A percentile compares a stretch with the other conserved stretches of the same genome.
Conservation (phyloP, 1,140 invertebrate species). For the Stegodyphus mimosarum region DNA sequence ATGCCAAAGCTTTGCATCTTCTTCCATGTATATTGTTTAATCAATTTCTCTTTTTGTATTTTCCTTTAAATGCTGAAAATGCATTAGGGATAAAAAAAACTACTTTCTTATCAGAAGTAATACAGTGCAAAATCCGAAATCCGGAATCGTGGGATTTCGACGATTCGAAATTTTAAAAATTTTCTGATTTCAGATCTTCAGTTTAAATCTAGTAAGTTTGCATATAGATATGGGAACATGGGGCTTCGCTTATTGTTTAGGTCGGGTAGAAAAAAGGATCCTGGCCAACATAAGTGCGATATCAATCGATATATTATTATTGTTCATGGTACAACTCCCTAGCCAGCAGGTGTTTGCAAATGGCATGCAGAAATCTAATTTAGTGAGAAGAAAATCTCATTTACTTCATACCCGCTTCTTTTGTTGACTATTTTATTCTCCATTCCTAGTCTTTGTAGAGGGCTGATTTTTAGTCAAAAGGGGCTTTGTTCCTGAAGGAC, state of each 20-base stretch:
- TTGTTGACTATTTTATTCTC: too few relatives aligned
- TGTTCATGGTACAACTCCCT: too few relatives aligned
- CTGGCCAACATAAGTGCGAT: not conserved
- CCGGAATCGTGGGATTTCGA: too few relatives aligned
- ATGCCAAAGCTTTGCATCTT: not conserved
- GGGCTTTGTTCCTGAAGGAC: too few relatives aligned
- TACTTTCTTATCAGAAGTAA: not conserved
- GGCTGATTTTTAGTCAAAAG: too few relatives aligned
- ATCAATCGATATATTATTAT: not conserved
- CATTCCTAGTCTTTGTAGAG: too few relatives aligned
- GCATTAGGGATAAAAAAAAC: not conserved
- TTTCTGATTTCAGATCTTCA: not conserved
- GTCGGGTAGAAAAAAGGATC: not conserved
- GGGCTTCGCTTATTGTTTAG: too few relatives aligned
- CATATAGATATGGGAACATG: not conserved
- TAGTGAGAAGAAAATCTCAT: not conserved
- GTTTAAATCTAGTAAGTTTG: not conserved
- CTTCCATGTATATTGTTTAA: not conserved
- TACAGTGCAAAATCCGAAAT: not conserved
- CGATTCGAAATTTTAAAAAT: not conserved
- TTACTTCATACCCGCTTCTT: too few relatives aligned
- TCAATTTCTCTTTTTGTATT: not conserved
- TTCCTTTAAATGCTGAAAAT: not conserved
- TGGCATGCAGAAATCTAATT: not conserved
- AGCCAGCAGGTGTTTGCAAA: too few relatives aligned